These are phyloP conservation scores for Epinotia bilunana DNA, from an alignment of 2,888 invertebrate genomes.

Conservation along the genomic window DNA sequence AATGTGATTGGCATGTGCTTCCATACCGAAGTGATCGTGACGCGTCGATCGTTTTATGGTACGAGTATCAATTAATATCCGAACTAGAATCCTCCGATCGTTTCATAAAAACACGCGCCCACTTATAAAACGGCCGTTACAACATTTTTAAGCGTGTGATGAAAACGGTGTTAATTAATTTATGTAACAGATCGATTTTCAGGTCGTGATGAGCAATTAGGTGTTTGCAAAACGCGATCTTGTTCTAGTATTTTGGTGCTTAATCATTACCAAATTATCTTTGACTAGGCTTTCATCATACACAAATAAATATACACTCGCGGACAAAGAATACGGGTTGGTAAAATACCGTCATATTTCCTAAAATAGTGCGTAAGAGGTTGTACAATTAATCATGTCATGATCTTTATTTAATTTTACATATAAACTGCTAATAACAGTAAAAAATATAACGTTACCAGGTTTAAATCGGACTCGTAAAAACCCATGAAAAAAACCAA, in stretches of 20 bases:
- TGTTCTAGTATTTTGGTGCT: slow-evolving; percentile 11
- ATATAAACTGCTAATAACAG: too few relatives aligned
- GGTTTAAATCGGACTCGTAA: too few relatives aligned
- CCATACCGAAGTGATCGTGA: neutral
- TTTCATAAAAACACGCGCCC: slow-evolving; percentile 35
- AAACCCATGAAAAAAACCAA: too few relatives aligned
- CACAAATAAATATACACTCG: too few relatives aligned
- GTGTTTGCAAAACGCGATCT: slow-evolving; percentile 25
- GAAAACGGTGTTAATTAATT: slow-evolving; percentile 60
- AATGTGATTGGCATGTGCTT: slow-evolving; percentile 15
- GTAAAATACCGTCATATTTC: too few relatives aligned
- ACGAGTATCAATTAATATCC: slow-evolving; percentile 13
- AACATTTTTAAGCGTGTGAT: slow-evolving; percentile 53
- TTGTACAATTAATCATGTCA: too few relatives aligned
- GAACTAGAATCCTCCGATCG: slow-evolving; percentile 15
- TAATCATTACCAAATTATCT: slow-evolving; percentile 8
- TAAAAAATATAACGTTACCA: too few relatives aligned
- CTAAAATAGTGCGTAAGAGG: too few relatives aligned
- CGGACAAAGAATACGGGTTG: too few relatives aligned
- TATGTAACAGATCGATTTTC: slow-evolving; percentile 53
- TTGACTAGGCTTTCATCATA: slow-evolving; percentile 11
- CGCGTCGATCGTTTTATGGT: neutral
- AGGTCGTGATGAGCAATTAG: slow-evolving; percentile 29
- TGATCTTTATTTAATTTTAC: too few relatives aligned
- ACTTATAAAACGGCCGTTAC: slow-evolving; percentile 52